These are phyloP conservation scores for Coenonympha glycerion DNA, from an alignment of 2,888 invertebrate genomes.

Conservation along the genomic window DNA sequence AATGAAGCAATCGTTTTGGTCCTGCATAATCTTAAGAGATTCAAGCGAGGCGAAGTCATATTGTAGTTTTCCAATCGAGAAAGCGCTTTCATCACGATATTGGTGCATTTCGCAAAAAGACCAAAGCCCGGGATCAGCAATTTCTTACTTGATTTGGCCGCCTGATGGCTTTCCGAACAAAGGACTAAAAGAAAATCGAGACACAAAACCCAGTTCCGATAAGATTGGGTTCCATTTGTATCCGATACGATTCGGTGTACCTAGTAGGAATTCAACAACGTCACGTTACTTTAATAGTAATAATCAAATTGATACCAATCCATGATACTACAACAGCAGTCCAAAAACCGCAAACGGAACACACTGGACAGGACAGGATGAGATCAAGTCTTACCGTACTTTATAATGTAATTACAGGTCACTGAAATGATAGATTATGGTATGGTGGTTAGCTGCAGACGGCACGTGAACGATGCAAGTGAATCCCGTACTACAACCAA, in stretches of 20 bases:
- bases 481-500: too few relatives aligned
- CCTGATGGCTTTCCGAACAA: slow-evolving; percentile 69
- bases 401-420: too few relatives aligned
- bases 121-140: slow-evolving; percentile 55
- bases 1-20: background rate
- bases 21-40: background rate
- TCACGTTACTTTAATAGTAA: too few relatives aligned
- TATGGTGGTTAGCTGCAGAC: too few relatives aligned
- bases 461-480: too few relatives aligned
- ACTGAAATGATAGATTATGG: too few relatives aligned
- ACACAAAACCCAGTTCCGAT: slow-evolving; percentile 32
- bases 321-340: too few relatives aligned
- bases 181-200: slow-evolving; percentile 39
- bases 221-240: background rate
- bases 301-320: too few relatives aligned
- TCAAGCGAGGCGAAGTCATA: background rate
- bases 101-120: slow-evolving; percentile 36
- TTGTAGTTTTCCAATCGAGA: slow-evolving; percentile 44
- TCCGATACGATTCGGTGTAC: background rate
- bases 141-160: slow-evolving; percentile 71
- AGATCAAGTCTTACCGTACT: too few relatives aligned
- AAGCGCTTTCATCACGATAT: slow-evolving; percentile 50
- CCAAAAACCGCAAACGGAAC: too few relatives aligned
- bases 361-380: too few relatives aligned
- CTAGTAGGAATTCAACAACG: too few relatives aligned